Evolutionary conservation across 2,888 invertebrate genomes (phyloP).

Genomic region (Melanostoma scalare): DNA sequence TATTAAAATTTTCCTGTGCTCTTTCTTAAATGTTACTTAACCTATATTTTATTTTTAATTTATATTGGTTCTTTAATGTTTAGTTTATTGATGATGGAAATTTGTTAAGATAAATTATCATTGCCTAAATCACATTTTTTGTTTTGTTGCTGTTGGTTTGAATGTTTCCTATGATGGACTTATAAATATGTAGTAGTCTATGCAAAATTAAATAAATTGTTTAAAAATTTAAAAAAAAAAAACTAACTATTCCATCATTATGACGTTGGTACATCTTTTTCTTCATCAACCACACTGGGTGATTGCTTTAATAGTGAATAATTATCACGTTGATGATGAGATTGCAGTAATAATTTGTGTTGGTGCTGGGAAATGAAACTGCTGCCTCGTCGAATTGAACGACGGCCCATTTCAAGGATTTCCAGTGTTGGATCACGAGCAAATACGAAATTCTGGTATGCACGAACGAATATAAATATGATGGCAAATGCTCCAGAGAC

Average conservation of each 20-base stretch:
- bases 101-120: conserved; percentile 66
- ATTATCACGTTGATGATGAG: conserved; percentile 78
- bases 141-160: conserved; percentile 9
- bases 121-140: conserved; percentile 66
- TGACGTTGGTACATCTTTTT: conserved; percentile 51
- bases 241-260: conserved; percentile 34
- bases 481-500: conserved; percentile 87
- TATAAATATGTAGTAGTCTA: background rate
- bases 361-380: conserved; percentile 81
- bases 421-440: conserved; percentile 86
- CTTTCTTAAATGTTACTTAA: background rate
- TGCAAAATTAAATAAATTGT: conserved; percentile 17
- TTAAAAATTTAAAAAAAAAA: background rate
- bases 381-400: conserved; percentile 86
- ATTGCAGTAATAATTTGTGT: conserved; percentile 76
- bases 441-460: conserved; percentile 89
- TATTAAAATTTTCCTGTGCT: conserved; percentile 17
- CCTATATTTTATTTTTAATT: background rate
- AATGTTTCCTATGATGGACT: background rate
- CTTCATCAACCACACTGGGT: conserved; percentile 72
- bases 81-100: conserved; percentile 34
- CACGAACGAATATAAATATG: conserved; percentile 86
- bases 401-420: conserved; percentile 89
- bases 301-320: conserved; percentile 79
- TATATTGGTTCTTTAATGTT: background rate